Evolutionary conservation across 2,797 vertebrate species (phyloP).

Genomic region (Remorina albescens): DNA sequence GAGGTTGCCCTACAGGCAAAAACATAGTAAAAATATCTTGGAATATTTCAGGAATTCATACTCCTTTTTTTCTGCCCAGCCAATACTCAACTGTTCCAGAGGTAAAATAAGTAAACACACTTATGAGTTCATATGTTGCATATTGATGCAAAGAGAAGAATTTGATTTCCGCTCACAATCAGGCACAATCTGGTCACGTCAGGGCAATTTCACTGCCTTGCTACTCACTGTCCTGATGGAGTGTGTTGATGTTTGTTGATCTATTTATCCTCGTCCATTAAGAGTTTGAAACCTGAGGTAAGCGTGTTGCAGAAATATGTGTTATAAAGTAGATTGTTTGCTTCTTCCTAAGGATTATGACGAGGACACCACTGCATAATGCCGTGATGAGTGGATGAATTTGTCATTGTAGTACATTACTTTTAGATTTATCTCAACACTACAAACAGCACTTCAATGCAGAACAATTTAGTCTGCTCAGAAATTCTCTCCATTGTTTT

Average conservation of each 20-base stretch:
- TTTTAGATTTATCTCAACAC: neutral
- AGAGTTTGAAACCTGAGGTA: slow-evolving; percentile 54
- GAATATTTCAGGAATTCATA: slow-evolving; percentile 1
- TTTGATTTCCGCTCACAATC: slow-evolving; percentile 33
- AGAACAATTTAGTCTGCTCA: neutral
- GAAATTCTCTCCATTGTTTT: neutral
- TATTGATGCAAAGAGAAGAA: slow-evolving; percentile 50
- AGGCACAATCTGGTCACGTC: slow-evolving; percentile 60
- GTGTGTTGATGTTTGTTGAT: slow-evolving; percentile 2
- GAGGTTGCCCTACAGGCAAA: slow-evolving; percentile 1
- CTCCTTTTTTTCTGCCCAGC: slow-evolving; percentile 2
- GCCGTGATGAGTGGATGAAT: slow-evolving; percentile 26
- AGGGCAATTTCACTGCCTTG: slow-evolving; percentile 55
- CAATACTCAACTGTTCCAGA: neutral
- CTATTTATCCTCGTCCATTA: slow-evolving; percentile 61
- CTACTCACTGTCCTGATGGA: slow-evolving; percentile 52
- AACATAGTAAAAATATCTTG: slow-evolving; percentile 11
- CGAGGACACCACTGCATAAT: neutral
- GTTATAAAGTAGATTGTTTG: slow-evolving; percentile 70
- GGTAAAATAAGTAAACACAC: slow-evolving; percentile 32
- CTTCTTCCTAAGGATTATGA: slow-evolving; percentile 59
- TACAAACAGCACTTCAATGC: too few relatives aligned
- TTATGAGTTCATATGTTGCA: slow-evolving; percentile 22
- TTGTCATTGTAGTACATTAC: neutral
- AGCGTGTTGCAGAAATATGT: slow-evolving; percentile 34